Base-by-base conservation (phyloP, 1,140 invertebrate genomes). In the Aricia agestis region DNA sequence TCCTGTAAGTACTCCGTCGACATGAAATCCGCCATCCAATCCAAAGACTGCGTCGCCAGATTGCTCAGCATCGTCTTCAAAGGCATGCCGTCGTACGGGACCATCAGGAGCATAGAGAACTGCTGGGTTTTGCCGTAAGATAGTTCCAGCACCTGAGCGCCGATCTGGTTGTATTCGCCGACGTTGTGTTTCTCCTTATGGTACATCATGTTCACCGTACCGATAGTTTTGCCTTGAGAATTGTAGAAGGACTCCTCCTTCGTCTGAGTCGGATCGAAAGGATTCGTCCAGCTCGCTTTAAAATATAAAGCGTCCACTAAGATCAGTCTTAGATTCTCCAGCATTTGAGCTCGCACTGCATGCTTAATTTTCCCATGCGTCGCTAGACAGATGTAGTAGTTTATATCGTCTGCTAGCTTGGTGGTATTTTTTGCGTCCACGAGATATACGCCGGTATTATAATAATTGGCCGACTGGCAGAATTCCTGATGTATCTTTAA, bases 291-390 rank as follows among this genome's bases (percentile, higher is more conserved):
- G 7, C 82, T 85, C 11, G 95, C 96, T 92, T 96, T 97, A 85
- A 97, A 97, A 78, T 95, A 96, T 65, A 97, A 85, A 0, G 94
- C 94, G 76, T 96, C 96, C 0, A 95, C 93, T 10, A 97, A 77
- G 5, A 97, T 84, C 66, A 96, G 78, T 73, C 89, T 84, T 0
- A 95, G 94, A 71, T 94, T 85, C 15, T 83, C 77, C 52, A 93
- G 73, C 61, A 91, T 80, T 69, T 86, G 86, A 75, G 82, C 78
- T 66, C 73, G 76, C 9, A 91, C 82, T 45, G 83, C 82, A 63
- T 87, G 77, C 1, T 78, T 72, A 17, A 91, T 90, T 71, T 70
- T 79, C 0, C 89, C 86, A 70, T 87, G 85, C 52, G 87, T 91
- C 6, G 85, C 84, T 6, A 84, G 42, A 69, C 89, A 90, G n/a